phyloP scores from a whole-genome alignment of 2,797 vertebrate species.

The Myotis vivesi region DNA sequence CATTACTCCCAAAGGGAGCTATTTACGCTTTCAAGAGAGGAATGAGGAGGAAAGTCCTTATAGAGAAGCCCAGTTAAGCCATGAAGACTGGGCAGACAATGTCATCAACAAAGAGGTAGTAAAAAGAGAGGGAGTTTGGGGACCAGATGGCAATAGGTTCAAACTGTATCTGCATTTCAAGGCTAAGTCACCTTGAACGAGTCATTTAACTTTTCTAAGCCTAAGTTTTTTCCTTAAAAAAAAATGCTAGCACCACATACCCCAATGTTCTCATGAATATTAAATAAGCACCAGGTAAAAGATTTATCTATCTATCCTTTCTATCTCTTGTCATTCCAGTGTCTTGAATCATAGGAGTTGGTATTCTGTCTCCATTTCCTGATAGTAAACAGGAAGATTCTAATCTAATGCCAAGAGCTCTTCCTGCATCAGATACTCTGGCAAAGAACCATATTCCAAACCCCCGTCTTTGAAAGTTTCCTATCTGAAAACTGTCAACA shows the following conservation, averaged over 20 bases:
- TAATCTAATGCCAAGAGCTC: constrained; percentile 48
- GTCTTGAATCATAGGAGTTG: neutral
- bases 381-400: constrained; percentile 48
- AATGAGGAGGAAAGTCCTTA: neutral
- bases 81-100: neutral
- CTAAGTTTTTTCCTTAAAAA: constrained; percentile 2
- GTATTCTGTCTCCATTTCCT: constrained; percentile 27
- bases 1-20: constrained; percentile 62
- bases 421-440: constrained; percentile 59
- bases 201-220: neutral
- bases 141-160: neutral
- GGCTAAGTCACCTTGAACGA: neutral
- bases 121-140: neutral
- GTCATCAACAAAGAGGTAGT: neutral
- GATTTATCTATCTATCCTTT: neutral
- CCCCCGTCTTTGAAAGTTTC: constrained; percentile 64
- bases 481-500: constrained; percentile 76
- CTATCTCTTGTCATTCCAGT: neutral
- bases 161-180: neutral
- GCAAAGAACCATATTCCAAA: constrained; percentile 55
- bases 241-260: neutral
- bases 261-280: neutral
- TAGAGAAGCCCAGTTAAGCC: neutral
- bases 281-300: neutral
- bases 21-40: constrained; percentile 54